Base-by-base conservation (phyloP, 2,797 vertebrate species). In the Yasuhikotakia modesta region DNA sequence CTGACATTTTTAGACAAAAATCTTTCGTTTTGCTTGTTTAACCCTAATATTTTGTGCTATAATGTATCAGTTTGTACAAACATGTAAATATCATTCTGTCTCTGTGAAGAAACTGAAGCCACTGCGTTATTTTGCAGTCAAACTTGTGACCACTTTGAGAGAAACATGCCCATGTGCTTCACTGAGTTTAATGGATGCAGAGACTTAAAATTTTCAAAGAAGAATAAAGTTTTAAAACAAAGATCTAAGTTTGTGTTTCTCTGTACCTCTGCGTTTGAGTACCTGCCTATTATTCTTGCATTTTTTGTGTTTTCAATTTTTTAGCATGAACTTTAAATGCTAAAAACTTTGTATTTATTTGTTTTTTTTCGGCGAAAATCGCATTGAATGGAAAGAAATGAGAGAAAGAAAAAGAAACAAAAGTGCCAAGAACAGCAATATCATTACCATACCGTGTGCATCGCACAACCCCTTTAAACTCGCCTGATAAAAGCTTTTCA, bases 1-100 rank as follows among this genome's bases (percentile, higher is more conserved):
- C 13, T 46, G n/a, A 46, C 46, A 61, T 58, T 74, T 32, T 69
- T 50, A 17, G 48, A 52, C 7, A 5, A 53, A 16, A 3, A 39
- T 30, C 5, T 12, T 48, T 19, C 52, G 45, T 1, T 45, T 48
- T 76, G 30, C 27, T 81, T 8, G 50, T 69, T 63, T 68, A 27
- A 74, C 61, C 21, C 35, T 70, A 58, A 60, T 12, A 57, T 27
- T 8, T 53, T 71, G 27, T 80, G 35, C 43, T 39, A 10, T 43
- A 46, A 65, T 55, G 1, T 17, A 50, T 68, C 5, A 10, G 17
- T 48, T 45, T 71, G 61, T 67, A 72, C 27, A 35, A 13, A 67
- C 8, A 13, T 76, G 79, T 76, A 76, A 71, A 73, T 76, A 50
- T 12, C n/a, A n/a, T 30, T 71, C 30, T 46, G 50, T 73, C 21